Conservation (phyloP, 2,113 vertebrate species). For the Aptenodytes forsteri region DNA sequence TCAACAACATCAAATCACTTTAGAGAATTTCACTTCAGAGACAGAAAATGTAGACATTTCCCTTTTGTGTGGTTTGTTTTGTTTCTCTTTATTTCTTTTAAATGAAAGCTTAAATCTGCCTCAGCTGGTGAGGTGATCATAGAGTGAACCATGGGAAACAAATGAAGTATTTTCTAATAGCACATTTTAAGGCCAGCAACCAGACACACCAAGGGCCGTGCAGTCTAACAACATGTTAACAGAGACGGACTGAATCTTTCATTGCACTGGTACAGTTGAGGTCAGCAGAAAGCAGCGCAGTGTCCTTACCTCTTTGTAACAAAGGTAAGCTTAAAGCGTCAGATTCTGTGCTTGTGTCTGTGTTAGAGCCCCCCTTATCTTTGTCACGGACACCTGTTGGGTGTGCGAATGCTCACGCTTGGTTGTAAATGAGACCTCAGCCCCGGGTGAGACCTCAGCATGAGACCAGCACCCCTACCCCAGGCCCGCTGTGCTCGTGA, state of each 20-base stretch:
- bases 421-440: background rate
- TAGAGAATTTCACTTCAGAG: background rate
- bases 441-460: background rate
- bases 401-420: background rate
- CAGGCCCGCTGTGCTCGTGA: accelerated
- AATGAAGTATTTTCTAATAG: background rate
- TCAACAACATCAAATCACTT: background rate
- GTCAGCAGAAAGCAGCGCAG: background rate
- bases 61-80: background rate
- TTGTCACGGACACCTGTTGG: background rate
- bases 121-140: background rate
- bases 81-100: background rate
- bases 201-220: background rate
- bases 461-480: background rate
- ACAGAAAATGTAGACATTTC: background rate
- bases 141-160: background rate
- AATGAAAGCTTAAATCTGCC: background rate
- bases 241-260: background rate
- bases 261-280: background rate
- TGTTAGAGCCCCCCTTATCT: background rate
- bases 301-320: background rate
- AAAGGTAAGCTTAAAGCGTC: background rate
- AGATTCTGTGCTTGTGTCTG: background rate
- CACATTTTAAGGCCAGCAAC: background rate
- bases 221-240: background rate